Evolutionary conservation across 2,797 vertebrate genomes (phyloP).

Genomic region (Glyptemys insculpta): DNA sequence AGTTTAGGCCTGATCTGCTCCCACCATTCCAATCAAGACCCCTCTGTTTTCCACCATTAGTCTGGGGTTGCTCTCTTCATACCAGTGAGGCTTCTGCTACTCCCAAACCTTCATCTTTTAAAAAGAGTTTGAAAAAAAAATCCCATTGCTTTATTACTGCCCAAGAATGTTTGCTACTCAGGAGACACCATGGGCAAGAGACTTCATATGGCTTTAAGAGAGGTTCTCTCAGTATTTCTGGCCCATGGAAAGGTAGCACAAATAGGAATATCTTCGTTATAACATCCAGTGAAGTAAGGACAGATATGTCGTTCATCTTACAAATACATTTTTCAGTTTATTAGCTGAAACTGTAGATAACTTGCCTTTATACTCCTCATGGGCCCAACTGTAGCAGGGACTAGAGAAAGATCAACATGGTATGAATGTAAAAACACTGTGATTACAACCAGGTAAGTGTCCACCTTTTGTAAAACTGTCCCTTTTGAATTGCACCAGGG

Average conservation of each 20-base stretch:
- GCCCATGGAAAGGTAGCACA: not conserved
- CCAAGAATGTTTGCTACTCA: not conserved
- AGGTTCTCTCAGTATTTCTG: not conserved
- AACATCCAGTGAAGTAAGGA: not conserved
- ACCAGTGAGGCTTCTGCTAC: not conserved
- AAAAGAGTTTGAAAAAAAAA: not conserved
- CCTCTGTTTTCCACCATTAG: not conserved
- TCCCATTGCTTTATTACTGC: not conserved
- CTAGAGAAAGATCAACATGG: not conserved
- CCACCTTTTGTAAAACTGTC: not conserved
- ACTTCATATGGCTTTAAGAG: not conserved
- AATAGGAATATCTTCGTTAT: not conserved
- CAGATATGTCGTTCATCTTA: slow-evolving; percentile 8
- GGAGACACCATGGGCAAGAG: not conserved
- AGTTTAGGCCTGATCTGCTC: not conserved
- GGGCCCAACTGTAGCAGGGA: not conserved
- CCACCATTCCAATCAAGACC: not conserved
- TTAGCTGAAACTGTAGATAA: slow-evolving; percentile 40
- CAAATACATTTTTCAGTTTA: slow-evolving; percentile 27
- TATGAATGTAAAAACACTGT: not conserved
- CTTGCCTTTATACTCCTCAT: slow-evolving; percentile 36
- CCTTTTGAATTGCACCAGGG: not conserved
- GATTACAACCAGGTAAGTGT: not conserved
- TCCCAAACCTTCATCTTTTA: not conserved
- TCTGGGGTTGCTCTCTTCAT: not conserved